Conservation (phyloP, 1,140 invertebrate genomes). For the Cotesia chilonis region DNA sequence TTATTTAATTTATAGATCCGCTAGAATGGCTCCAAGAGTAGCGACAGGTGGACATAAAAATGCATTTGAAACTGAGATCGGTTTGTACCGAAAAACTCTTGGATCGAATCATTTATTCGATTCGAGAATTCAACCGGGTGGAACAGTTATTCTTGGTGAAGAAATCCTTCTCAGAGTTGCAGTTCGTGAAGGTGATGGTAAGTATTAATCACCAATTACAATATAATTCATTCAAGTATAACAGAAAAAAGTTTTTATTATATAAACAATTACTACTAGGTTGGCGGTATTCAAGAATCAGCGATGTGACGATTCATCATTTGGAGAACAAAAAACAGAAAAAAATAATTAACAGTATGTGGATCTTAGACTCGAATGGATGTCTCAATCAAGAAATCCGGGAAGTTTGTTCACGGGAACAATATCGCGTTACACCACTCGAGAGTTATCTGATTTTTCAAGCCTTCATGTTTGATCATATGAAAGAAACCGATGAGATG, state of each 20-base stretch:
- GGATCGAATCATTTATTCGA: conserved; percentile 65
- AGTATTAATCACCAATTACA: conserved; percentile 27
- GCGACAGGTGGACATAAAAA: conserved; percentile 69
- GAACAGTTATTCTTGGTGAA: conserved; percentile 72
- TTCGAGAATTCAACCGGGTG: conserved; percentile 66
- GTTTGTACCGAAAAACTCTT: conserved; percentile 66
- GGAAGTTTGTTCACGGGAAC: conserved; percentile 68
- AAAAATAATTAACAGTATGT: conserved; percentile 60
- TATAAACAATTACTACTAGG: conserved; percentile 55
- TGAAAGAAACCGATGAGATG: conserved; percentile 71
- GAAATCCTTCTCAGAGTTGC: conserved; percentile 71
- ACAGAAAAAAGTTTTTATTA: conserved; percentile 22
- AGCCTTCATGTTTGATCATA: conserved; percentile 76
- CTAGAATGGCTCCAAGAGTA: conserved; percentile 60
- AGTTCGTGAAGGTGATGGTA: conserved; percentile 71
- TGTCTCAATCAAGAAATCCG: conserved; percentile 70
- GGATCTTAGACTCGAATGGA: conserved; percentile 67
- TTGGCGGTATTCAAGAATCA: conserved; percentile 71
- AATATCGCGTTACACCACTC: conserved; percentile 58
- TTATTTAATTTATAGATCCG: conserved; percentile 49
- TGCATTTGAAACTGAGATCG: conserved; percentile 69
- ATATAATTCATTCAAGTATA: neutral
- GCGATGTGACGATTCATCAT: conserved; percentile 68
- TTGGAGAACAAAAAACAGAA: conserved; percentile 52
- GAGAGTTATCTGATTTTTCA: conserved; percentile 69